Evolutionary conservation across 2,113 vertebrate genomes (phyloP).

Genomic region (Ceyx melanurus): DNA sequence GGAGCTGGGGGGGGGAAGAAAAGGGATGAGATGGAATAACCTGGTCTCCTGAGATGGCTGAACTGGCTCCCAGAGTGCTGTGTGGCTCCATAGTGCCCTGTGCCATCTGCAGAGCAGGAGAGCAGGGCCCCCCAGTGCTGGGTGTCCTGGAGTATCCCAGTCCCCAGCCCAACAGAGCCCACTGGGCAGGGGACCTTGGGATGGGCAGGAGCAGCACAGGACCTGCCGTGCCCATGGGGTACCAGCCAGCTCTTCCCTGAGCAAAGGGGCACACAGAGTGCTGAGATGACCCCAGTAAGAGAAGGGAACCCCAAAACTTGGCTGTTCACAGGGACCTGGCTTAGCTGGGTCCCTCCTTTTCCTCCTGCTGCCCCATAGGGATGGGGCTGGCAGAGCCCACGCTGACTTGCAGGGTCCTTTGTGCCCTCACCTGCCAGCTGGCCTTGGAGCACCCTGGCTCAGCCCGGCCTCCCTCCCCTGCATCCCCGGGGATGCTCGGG

Average conservation of each 20-base stretch:
- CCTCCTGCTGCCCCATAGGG: background rate
- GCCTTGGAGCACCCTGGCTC: fast-evolving
- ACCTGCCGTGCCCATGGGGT: fast-evolving
- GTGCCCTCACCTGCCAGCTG: fast-evolving
- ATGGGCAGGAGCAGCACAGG: background rate
- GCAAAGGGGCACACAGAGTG: background rate
- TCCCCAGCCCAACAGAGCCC: background rate
- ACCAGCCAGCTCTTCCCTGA: background rate
- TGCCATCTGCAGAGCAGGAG: background rate
- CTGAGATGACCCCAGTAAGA: fast-evolving
- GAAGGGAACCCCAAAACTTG: background rate
- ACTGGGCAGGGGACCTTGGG: background rate
- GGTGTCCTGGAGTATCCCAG: background rate
- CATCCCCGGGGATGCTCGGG: no score
- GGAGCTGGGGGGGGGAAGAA: background rate
- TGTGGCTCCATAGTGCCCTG: fast-evolving
- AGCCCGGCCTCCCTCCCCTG: background rate
- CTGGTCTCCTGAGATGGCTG: background rate
- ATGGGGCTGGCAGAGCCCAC: background rate
- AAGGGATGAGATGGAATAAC: fast-evolving
- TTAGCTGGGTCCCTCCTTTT: background rate
- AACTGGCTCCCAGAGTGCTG: fast-evolving
- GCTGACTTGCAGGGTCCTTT: background rate
- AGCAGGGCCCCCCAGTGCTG: background rate
- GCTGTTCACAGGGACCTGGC: background rate